Percentiles rank a stretch among this genome's conserved stretches.
Evolutionary conservation across 1,140 invertebrate species (phyloP).

Genomic region (Apolygus lucorum): DNA sequence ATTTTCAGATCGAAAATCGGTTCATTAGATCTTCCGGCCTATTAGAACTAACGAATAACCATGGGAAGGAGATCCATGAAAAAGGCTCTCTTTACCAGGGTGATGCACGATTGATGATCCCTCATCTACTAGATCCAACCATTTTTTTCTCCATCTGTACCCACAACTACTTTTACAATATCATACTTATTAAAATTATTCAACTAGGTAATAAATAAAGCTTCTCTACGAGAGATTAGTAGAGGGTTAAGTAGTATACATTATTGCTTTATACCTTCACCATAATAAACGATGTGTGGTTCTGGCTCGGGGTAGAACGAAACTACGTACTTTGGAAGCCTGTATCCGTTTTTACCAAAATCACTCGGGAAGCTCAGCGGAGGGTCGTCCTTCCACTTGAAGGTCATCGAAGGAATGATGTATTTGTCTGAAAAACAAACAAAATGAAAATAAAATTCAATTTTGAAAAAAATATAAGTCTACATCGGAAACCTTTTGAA

Average conservation of each 20-base stretch:
- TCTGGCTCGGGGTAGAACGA: constrained; percentile 47
- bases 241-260: not conserved
- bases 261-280: constrained; percentile 45
- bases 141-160: no score
- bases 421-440: constrained; percentile 45
- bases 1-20: no score
- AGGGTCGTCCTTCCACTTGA: constrained; percentile 47
- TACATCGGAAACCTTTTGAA: not conserved
- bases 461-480: not conserved
- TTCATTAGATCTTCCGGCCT: no score
- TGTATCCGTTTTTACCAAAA: constrained; percentile 44
- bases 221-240: not conserved
- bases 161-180: no score
- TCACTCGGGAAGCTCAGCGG: constrained; percentile 44
- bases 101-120: no score
- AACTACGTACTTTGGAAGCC: constrained; percentile 51
- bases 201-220: not conserved
- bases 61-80: no score
- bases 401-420: constrained; percentile 46
- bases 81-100: no score
- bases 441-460: not conserved
- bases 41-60: no score
- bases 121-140: no score
- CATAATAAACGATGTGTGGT: constrained; percentile 49
- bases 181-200: no score